Conservation (phyloP, 1,140 invertebrate genomes). For the Heliothis subflexa region DNA sequence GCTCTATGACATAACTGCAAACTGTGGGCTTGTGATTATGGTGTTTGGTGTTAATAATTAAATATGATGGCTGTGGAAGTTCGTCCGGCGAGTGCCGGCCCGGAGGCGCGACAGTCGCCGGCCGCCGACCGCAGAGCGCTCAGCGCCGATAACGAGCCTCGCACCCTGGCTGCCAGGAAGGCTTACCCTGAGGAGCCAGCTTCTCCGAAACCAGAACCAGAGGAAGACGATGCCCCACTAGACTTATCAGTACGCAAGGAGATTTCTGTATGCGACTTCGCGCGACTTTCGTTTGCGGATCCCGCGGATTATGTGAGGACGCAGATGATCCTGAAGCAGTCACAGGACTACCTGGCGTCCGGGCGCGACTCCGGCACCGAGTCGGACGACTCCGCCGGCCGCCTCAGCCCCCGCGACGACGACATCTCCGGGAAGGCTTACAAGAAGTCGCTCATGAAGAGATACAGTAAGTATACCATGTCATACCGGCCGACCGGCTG, state of each 20-base stretch:
- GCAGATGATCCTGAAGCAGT: slow-evolving; percentile 80
- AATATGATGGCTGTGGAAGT: slow-evolving; percentile 81
- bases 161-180: slow-evolving; percentile 82
- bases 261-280: slow-evolving; percentile 83
- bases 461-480: slow-evolving; percentile 92
- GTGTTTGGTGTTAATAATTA: slow-evolving; percentile 74
- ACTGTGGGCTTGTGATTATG: slow-evolving; percentile 72
- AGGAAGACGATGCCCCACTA: slow-evolving; percentile 86
- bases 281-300: slow-evolving; percentile 78
- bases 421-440: slow-evolving; percentile 91
- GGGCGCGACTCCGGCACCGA: slow-evolving; percentile 90
- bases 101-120: slow-evolving; percentile 66
- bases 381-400: slow-evolving; percentile 91
- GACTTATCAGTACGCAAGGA: slow-evolving; percentile 87
- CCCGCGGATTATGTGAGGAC: slow-evolving; percentile 80
- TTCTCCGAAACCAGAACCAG: slow-evolving; percentile 60
- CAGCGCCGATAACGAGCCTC: slow-evolving; percentile 73
- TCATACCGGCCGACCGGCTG: not conserved
- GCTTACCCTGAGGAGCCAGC: slow-evolving; percentile 84
- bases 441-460: slow-evolving; percentile 95
- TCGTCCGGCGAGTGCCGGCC: slow-evolving; percentile 75
- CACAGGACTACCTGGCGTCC: slow-evolving; percentile 87
- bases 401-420: slow-evolving; percentile 86
- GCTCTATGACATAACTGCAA: slow-evolving; percentile 81
- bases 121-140: slow-evolving; percentile 69